These are phyloP conservation scores for Ammodytes marinus DNA, from an alignment of 2,113 vertebrate species.

Conservation along the genomic window DNA sequence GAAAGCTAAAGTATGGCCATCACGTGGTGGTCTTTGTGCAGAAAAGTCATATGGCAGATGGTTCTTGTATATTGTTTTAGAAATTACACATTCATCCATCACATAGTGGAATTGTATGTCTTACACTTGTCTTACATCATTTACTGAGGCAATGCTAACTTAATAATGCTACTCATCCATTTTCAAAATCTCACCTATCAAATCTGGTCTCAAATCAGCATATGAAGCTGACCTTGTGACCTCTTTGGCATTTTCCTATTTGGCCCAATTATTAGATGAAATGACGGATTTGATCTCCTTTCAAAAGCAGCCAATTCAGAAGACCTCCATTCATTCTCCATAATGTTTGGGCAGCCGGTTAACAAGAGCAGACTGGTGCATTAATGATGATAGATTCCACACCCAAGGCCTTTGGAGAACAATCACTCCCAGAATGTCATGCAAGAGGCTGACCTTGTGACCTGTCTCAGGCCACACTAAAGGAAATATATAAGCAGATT, in stretches of 20 bases:
- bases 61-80: slow-evolving; percentile 47
- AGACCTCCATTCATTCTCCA: slow-evolving; percentile 87
- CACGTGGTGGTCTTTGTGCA: slow-evolving; percentile 52
- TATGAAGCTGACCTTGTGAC: slow-evolving; percentile 87
- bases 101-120: slow-evolving; percentile 1
- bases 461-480: slow-evolving; percentile 92
- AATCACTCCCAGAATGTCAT: slow-evolving; percentile 95
- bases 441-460: slow-evolving; percentile 92
- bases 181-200: slow-evolving; percentile 72
- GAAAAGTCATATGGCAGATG: slow-evolving; percentile 40
- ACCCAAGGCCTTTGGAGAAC: slow-evolving; percentile 88
- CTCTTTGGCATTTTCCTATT: slow-evolving; percentile 86
- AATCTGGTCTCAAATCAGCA: slow-evolving; percentile 87
- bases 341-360: slow-evolving; percentile 89
- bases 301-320: slow-evolving; percentile 90
- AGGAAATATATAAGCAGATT: slow-evolving; percentile 94
- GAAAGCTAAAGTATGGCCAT: slow-evolving; percentile 16
- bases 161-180: slow-evolving; percentile 40
- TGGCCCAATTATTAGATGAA: slow-evolving; percentile 94
- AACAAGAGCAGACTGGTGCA: slow-evolving; percentile 90
- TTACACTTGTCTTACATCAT: not conserved
- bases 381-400: slow-evolving; percentile 99
- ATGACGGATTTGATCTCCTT: slow-evolving; percentile 95
- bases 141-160: not conserved
- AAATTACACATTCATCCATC: slow-evolving; percentile 46